A percentile compares a stretch with the other conserved stretches of the same genome.
phyloP scores from a whole-genome alignment of 2,888 invertebrate species.

The Xestia sexstrigata region DNA sequence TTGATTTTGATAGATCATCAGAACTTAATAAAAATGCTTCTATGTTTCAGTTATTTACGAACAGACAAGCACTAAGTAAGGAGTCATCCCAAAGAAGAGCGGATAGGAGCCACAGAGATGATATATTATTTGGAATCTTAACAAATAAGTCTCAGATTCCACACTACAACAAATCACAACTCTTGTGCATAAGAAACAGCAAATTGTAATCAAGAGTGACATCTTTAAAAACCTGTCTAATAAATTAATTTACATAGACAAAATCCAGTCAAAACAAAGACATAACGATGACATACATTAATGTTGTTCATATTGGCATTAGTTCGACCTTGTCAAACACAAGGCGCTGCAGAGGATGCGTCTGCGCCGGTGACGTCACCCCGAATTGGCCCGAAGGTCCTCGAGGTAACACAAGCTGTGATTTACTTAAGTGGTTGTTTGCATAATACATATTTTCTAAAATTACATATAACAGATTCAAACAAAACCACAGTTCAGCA shows the following conservation, averaged over 20 bases:
- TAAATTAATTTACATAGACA: conserved; percentile 31
- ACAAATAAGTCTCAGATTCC: not conserved
- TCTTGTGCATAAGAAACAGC: conserved; percentile 11
- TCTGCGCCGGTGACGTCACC: conserved; percentile 54
- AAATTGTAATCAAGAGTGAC: not conserved
- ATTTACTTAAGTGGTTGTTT: conserved; percentile 33
- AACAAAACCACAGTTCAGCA: not conserved
- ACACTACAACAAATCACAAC: not conserved
- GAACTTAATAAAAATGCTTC: not conserved
- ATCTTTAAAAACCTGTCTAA: conserved; percentile 13
- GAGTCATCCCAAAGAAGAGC: not conserved
- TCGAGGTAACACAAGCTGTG: conserved; percentile 24
- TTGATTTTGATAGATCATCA: not conserved
- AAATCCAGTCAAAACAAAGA: conserved; percentile 42
- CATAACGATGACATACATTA: conserved; percentile 34
- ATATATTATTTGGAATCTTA: not conserved
- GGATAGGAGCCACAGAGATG: not conserved
- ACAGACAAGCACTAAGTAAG: not conserved
- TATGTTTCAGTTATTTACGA: not conserved
- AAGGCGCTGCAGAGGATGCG: conserved; percentile 60
- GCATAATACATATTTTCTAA: conserved; percentile 1
- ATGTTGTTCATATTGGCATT: conserved; percentile 48
- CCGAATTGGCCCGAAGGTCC: conserved; percentile 48
- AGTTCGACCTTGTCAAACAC: conserved; percentile 53
- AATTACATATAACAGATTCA: not conserved